These are phyloP conservation scores for Ceyx margarethae DNA, from an alignment of 2,113 vertebrate species.

Conservation along the genomic window DNA sequence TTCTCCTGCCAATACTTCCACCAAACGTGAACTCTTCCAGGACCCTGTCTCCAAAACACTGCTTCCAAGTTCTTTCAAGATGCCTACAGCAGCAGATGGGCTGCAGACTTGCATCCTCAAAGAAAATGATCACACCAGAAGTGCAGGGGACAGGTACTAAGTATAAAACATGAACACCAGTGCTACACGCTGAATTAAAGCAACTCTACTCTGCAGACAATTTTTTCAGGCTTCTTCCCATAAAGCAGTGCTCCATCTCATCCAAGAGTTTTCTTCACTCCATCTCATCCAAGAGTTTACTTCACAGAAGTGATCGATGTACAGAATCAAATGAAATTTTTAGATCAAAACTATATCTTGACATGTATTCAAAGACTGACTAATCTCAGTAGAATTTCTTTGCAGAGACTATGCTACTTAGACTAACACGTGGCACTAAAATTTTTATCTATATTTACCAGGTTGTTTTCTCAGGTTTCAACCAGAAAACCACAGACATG, in stretches of 20 bases:
- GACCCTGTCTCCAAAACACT: neutral
- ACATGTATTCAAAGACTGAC: neutral
- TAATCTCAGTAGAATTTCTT: neutral
- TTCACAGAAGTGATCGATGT: neutral
- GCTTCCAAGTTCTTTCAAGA: neutral
- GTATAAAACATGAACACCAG: neutral
- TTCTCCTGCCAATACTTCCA: neutral
- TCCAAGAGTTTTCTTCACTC: neutral
- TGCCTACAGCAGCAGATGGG: neutral
- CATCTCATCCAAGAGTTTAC: neutral
- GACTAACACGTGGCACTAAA: neutral
- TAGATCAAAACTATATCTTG: neutral
- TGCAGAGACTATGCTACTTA: neutral
- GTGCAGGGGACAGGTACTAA: neutral
- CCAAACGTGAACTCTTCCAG: neutral
- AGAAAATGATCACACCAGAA: neutral
- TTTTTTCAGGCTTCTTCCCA: neutral
- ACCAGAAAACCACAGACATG: neutral
- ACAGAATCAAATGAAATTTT: constrained; percentile 7
- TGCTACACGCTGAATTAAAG: neutral
- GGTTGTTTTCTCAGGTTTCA: neutral
- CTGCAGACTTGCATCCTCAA: neutral
- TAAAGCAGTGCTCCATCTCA: neutral
- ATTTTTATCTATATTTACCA: neutral
- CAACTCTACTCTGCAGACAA: neutral